These are phyloP conservation scores for Plebejus anna DNA, from an alignment of 2,888 invertebrate genomes.

Conservation along the genomic window DNA sequence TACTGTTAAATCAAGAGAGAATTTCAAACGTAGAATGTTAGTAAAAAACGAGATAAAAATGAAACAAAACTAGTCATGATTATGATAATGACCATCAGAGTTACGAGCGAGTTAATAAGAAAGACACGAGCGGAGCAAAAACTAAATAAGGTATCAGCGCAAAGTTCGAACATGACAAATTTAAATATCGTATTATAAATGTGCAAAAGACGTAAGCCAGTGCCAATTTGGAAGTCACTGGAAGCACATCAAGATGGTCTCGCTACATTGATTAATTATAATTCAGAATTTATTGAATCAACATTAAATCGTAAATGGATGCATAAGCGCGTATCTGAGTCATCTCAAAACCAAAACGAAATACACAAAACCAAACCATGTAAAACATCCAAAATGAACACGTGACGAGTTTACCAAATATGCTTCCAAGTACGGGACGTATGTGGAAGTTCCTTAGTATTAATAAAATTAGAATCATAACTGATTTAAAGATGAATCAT, in stretches of 20 bases:
- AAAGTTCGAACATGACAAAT: neutral
- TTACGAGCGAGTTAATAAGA: neutral
- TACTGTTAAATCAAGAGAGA: constrained; percentile 17
- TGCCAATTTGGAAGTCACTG: constrained; percentile 23
- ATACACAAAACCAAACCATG: constrained; percentile 36
- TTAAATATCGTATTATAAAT: neutral
- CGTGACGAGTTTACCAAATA: constrained; percentile 40
- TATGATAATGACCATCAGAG: constrained; percentile 4
- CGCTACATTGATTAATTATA: constrained; percentile 37
- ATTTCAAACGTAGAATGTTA: neutral
- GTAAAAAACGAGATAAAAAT: constrained; percentile 12
- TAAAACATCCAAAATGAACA: constrained; percentile 34
- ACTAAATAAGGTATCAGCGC: neutral
- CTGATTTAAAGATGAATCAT: constrained; percentile 73
- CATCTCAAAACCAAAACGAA: constrained; percentile 35
- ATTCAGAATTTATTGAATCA: constrained; percentile 38
- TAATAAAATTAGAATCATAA: constrained; percentile 70
- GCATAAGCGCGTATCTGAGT: constrained; percentile 31
- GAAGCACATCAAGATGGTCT: constrained; percentile 31
- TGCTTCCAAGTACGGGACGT: constrained; percentile 49
- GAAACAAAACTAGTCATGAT: constrained; percentile 14
- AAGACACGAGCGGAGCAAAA: neutral
- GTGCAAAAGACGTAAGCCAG: neutral
- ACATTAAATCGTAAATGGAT: constrained; percentile 39
- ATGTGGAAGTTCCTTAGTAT: constrained; percentile 61